These are phyloP conservation scores for Microctonus brassicae DNA, from an alignment of 2,888 invertebrate genomes.

Conservation along the genomic window DNA sequence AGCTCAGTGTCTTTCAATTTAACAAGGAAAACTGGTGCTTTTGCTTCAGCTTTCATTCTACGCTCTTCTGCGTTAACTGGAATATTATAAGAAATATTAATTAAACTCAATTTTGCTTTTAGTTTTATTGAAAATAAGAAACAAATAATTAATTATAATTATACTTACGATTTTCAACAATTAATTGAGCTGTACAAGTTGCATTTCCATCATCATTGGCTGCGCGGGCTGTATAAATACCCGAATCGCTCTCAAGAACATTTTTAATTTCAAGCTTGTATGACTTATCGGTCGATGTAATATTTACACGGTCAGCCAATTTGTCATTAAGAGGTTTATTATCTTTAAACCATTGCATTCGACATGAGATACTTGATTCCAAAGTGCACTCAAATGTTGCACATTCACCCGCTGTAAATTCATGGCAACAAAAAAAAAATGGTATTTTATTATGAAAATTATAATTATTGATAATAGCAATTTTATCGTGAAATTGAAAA, in stretches of 20 bases:
- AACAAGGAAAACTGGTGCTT: conserved; percentile 87
- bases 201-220: conserved; percentile 84
- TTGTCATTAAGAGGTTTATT: conserved; percentile 85
- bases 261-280: conserved; percentile 83
- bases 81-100: conserved; percentile 29
- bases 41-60: conserved; percentile 77
- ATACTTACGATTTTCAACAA: conserved; percentile 85
- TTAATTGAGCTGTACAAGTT: conserved; percentile 88
- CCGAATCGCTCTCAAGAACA: conserved; percentile 83
- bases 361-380: conserved; percentile 72
- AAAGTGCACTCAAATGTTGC: conserved; percentile 86
- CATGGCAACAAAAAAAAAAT: conserved; percentile 35
- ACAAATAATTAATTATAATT: not conserved
- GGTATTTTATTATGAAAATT: conserved; percentile 22
- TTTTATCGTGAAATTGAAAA: not conserved
- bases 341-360: conserved; percentile 88
- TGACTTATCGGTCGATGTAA: conserved; percentile 73
- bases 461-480: not conserved
- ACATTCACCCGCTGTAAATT: conserved; percentile 81
- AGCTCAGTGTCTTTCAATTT: conserved; percentile 90
- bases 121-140: not conserved
- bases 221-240: conserved; percentile 91
- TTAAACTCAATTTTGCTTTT: not conserved
- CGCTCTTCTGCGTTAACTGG: conserved; percentile 81
- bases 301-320: conserved; percentile 81